Evolutionary conservation across 2,113 vertebrate species (phyloP), one percentile per base, ranked within the genome.

Genomic region (Mohoua ochrocephala): DNA sequence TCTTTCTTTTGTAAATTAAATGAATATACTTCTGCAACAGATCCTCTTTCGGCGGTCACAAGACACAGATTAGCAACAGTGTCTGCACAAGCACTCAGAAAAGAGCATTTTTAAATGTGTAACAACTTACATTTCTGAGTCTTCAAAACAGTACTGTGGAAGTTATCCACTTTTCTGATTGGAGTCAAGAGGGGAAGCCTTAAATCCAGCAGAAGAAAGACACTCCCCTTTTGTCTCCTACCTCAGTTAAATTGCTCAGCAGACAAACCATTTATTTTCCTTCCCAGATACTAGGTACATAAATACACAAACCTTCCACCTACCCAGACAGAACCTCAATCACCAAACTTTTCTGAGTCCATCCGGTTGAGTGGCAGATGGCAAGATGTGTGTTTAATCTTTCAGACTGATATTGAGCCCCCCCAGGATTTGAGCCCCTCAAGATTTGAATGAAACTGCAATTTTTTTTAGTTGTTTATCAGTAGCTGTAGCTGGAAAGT

Each of bases 101-200:
- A 24, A 15, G 3, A 2, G 0, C 2, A 1, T 23, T 87, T 76
- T 30, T 1, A 69, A 68, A 50, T 22, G 15, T 49, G 39, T 27
- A 44, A 27, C 7, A 10, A 21, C 7, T 60, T 49, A 24, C 1
- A 18, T 65, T 65, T 68, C 54, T 56, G 22, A 31, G 33, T 75
- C 39, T 75, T 60, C 45, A 87, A 39, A 85, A 60, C 2, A 35
- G 4, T 27, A 19, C 10, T 35, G 16, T 33, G 69, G 35, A 79
- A 82, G n/a, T 75, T 37, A 60, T 26, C 17, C 15, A n/a, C 28
- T 22, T 69, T 87, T 73, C 28, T 56, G 30, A n/a, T 7, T 35
- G 21, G 19, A 75, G 24, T 61, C 67, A 73, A 41, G 31, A 80
- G 39, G 13, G 6, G 6, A 80, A 83, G 14, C 41, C 37, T 77